These are phyloP conservation scores for Sternotherus odoratus DNA, from an alignment of 2,797 vertebrate species.

Conservation along the genomic window DNA sequence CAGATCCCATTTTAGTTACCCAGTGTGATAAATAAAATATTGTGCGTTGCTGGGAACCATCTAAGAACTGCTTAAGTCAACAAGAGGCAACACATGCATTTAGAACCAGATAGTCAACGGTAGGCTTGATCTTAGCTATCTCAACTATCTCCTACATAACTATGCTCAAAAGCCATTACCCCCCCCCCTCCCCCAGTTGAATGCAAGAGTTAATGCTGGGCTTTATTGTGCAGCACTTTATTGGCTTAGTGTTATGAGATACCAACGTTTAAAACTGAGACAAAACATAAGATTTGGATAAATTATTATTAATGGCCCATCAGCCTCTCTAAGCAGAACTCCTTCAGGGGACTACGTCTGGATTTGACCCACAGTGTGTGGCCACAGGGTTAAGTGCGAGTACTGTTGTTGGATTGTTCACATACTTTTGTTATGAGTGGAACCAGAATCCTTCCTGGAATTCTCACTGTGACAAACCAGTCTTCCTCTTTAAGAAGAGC, in stretches of 20 bases:
- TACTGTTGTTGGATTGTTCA: background rate
- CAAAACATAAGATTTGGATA: background rate
- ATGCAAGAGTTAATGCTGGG: background rate
- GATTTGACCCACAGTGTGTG: background rate
- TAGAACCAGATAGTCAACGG: background rate
- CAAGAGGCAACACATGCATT: background rate
- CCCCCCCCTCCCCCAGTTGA: slow-evolving; percentile 14
- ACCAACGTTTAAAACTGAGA: background rate
- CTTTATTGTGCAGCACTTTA: background rate
- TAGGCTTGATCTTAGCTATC: background rate
- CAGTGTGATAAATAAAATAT: slow-evolving; percentile 48
- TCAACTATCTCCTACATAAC: background rate
- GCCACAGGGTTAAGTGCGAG: background rate
- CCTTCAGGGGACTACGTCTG: background rate
- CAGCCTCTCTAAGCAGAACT: background rate
- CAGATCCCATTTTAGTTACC: slow-evolving; percentile 56
- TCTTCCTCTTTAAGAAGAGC: background rate
- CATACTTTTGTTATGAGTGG: background rate
- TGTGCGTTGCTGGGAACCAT: slow-evolving; percentile 38
- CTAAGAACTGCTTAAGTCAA: slow-evolving; percentile 58
- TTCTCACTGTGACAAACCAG: too few relatives aligned
- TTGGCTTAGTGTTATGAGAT: background rate
- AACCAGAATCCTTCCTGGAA: background rate
- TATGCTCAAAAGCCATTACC: slow-evolving; percentile 5
- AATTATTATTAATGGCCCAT: accelerated